Base-by-base conservation (phyloP, 2,888 invertebrate species). In the Aspidiotus rigidus region DNA sequence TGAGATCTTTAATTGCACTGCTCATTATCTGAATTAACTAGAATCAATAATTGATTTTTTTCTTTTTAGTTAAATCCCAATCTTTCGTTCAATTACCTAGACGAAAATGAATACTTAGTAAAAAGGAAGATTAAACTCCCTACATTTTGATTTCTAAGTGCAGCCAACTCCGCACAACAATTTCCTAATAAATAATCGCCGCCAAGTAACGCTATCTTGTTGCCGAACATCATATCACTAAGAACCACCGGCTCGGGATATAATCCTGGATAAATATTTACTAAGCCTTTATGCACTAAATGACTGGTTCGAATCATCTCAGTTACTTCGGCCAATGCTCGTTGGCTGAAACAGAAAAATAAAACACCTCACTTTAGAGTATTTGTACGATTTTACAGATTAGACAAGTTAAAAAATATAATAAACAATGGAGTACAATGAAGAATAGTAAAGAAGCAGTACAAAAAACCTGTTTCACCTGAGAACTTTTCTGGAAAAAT, bases 291-390 rank as follows among this genome's bases (percentile, higher is more conserved):
- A 79, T 97, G 96, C 13, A 96, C 90, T 72, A 94, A 81, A 77
- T 93, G 90, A 17, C 94, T 91, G 0, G 94, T 94, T 61, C 94
- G 85, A 72, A 96, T 93, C 92, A 96, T 93, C 81, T 96, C 96
- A 0, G 92, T 92, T n/a, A 95, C 90, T 79, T 96, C 95, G 0
- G 95, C 95, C 64, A 96, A 79, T 2, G 89, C 89, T 71, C 92
- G 83, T 78, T 93, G 93, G 73, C 90, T 86, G 76, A 56, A 76
- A 75, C 59, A n/a, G n/a, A 49, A 13, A n/a, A 49, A 49, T n/a
- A n/a, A 49, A 13, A 49, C 49, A 49, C 1, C n/a, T 28, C 49
- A 6, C 2, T 13, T 6, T 3, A 49, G 49, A 13, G 6, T 49
- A 49, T 49, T 49, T 6, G 2, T 11, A 49, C 6, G 49, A 49